Conservation (phyloP, 2,888 invertebrate genomes). For the Drosophila prolongata region DNA sequence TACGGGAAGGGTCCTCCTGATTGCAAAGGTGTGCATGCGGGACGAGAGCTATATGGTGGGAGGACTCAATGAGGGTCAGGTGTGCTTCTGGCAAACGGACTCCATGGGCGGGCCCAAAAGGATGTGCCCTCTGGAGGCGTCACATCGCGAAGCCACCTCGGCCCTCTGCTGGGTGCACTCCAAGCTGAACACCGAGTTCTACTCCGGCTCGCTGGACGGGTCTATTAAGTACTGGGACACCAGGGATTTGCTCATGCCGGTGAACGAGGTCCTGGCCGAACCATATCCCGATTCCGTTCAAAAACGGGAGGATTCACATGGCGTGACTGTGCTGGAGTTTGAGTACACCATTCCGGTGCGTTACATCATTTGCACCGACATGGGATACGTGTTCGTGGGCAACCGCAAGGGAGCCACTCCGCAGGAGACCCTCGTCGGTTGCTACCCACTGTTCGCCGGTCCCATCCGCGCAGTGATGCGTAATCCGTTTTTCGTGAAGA, state of each 20-base stretch:
- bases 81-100: slow-evolving; percentile 92
- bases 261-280: slow-evolving; percentile 88
- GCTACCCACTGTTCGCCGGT: slow-evolving; percentile 86
- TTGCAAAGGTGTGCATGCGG: slow-evolving; percentile 93
- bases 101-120: slow-evolving; percentile 91
- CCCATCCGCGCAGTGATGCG: slow-evolving; percentile 93
- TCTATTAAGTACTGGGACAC: slow-evolving; percentile 87
- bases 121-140: slow-evolving; percentile 90
- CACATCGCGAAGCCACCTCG: slow-evolving; percentile 93
- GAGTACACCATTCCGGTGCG: slow-evolving; percentile 90
- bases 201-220: slow-evolving; percentile 95
- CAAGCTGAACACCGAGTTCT: slow-evolving; percentile 96
- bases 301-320: slow-evolving; percentile 86
- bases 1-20: slow-evolving; percentile 89
- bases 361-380: slow-evolving; percentile 90
- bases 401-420: slow-evolving; percentile 89
- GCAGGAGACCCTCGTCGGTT: slow-evolving; percentile 87
- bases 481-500: slow-evolving; percentile 87
- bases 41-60: slow-evolving; percentile 90
- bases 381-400: slow-evolving; percentile 88
- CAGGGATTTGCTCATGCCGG: slow-evolving; percentile 87
- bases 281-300: slow-evolving; percentile 86
- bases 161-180: slow-evolving; percentile 95
- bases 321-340: slow-evolving; percentile 88
- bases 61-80: slow-evolving; percentile 90